Base-by-base conservation (phyloP, 2,888 invertebrate species). In the Clistopyga incitator region DNA sequence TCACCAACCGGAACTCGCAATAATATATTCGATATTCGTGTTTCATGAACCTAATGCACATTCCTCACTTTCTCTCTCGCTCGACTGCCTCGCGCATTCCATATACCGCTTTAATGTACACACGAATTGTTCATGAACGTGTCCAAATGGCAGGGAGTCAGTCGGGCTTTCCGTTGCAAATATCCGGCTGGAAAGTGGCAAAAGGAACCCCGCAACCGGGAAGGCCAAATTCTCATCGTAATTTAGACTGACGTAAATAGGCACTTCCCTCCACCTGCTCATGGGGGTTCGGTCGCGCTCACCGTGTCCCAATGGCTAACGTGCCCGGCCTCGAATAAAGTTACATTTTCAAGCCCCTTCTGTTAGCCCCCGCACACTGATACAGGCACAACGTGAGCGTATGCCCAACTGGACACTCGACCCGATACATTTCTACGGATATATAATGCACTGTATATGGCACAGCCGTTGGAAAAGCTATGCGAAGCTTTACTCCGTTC, bases 1-100 rank as follows among this genome's bases (percentile, higher is more conserved):
- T 64, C 71, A 45, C 23, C n/a, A 65, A 71, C 42, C 74, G 77
- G 70, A 59, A 75, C 78, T 78, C 71, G 70, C 78, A 75, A 71
- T 81, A 81, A 84, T 84, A 81, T 70, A 74, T 84, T 84, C 71
- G 34, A 74, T 64, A 70, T 68, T 64, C 81, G 81, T 70, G 77
- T 78, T 78, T 81, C 47, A 74, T 74, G 50, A 42, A 74, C 54
- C 47, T 70, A 74, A 81, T 61, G 64, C 72, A 64, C 74, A 70
- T 78, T 81, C 61, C 47, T 65, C 64, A 8, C 47, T 50, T 64
- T 38, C 20, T 61, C 20, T 61, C 45, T 61, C 56, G 10, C 25
- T 18, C 11, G 6, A 13, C n/a, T 10, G 11, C 45, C 1, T 56
- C 18, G 23, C n/a, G 2, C 25, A 67, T 65, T 20, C 29, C 61